A percentile compares a stretch with the other conserved stretches of the same genome.
These are phyloP conservation scores for Todus mexicanus DNA, from an alignment of 2,797 vertebrate genomes.

Conservation along the genomic window DNA sequence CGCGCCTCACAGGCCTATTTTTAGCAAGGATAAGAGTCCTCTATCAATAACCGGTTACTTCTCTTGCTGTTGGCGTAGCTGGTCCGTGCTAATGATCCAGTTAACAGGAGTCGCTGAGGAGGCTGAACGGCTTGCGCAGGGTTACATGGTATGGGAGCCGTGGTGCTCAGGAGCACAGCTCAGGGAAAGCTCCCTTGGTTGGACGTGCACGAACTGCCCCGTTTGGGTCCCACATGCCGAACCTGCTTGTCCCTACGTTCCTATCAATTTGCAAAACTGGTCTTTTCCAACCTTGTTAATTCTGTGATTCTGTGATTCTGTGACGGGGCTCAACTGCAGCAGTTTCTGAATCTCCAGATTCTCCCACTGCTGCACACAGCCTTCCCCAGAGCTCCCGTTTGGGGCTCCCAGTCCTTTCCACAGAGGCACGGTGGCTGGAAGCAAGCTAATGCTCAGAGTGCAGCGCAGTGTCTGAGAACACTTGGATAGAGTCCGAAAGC, in stretches of 20 bases:
- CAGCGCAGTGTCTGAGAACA: not conserved
- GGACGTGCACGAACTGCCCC: not conserved
- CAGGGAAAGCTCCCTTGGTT: not conserved
- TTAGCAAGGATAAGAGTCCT: constrained; percentile 20
- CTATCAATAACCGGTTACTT: constrained; percentile 6
- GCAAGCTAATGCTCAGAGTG: not conserved
- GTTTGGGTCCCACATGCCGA: not conserved
- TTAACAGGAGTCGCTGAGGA: not conserved
- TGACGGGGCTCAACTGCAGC: not conserved
- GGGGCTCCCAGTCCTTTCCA: not conserved
- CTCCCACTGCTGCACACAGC: not conserved
- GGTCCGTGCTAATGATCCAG: constrained; percentile 29
- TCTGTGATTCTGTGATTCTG: too few species aligned
- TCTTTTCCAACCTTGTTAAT: too few species aligned
- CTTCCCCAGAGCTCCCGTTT: not conserved
- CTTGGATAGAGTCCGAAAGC: not conserved
- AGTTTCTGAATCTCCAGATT: not conserved
- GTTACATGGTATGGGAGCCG: fast-evolving
- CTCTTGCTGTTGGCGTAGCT: not conserved
- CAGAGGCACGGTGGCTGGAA: not conserved
- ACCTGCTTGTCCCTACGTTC: fast-evolving
- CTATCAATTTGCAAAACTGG: not conserved
- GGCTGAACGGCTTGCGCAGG: not conserved
- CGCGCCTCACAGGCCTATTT: not conserved
- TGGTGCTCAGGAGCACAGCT: not conserved